Evolutionary conservation across 2,888 invertebrate species (phyloP).

Genomic region (Thecophora atra): DNA sequence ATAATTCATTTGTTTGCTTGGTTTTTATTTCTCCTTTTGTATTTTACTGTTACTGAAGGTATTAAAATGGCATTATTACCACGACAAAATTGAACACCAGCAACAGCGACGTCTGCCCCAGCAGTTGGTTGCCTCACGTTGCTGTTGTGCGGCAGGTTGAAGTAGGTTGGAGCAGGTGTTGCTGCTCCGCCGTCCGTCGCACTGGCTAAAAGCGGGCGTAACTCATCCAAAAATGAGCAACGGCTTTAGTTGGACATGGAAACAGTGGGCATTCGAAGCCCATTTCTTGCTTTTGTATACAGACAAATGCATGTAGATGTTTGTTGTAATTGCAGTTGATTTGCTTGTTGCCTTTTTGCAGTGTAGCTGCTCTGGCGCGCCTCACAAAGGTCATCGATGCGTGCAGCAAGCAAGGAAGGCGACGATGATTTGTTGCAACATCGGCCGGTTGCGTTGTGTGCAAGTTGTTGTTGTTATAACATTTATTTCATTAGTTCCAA

Average conservation of each 20-base stretch:
- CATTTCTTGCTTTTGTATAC: not conserved
- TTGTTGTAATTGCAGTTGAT: not conserved
- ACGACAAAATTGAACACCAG: conserved; percentile 11
- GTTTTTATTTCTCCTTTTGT: not conserved
- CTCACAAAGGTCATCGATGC: conserved; percentile 34
- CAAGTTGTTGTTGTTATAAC: not conserved
- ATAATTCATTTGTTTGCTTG: not conserved
- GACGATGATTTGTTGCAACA: not conserved
- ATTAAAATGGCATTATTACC: conserved; percentile 32
- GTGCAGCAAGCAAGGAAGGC: conserved; percentile 15
- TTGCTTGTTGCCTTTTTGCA: not conserved
- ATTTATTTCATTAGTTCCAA: not conserved
- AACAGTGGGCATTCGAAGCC: conserved; percentile 19
- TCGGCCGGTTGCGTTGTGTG: not conserved
- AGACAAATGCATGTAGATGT: no score
- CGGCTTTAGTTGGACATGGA: not conserved
- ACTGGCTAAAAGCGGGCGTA: not conserved
- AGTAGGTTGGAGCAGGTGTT: conserved; percentile 24
- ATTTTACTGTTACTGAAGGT: not conserved
- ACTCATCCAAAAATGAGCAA: not conserved
- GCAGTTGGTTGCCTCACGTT: no score
- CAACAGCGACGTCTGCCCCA: not conserved
- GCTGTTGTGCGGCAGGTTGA: not conserved
- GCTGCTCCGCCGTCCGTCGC: not conserved
- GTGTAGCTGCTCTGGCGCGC: conserved; percentile 8